Evolutionary conservation across 2,797 vertebrate genomes (phyloP).

Genomic region (Crossoptilon crossoptilon): DNA sequence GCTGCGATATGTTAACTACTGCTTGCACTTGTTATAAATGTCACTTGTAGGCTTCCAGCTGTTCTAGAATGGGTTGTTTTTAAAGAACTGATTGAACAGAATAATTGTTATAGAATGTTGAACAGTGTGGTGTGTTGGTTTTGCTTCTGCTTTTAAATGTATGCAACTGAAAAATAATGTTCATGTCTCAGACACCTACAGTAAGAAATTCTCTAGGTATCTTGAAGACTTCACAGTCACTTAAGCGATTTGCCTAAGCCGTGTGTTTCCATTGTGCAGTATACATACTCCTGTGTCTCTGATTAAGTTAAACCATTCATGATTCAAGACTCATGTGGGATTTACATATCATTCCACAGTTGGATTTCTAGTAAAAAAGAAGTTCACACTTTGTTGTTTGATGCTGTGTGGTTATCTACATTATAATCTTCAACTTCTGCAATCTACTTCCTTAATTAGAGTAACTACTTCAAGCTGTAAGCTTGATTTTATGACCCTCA

Average conservation of each 20-base stretch:
- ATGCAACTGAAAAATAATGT: conserved; percentile 54
- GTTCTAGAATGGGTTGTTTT: conserved; percentile 66
- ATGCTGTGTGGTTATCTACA: background rate
- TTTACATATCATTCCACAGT: conserved; percentile 3
- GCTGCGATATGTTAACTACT: conserved; percentile 47
- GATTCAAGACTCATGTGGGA: background rate
- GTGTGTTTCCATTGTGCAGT: background rate
- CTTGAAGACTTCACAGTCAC: background rate
- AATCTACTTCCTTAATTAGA: conserved; percentile 12
- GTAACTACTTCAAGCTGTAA: background rate
- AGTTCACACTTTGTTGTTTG: background rate
- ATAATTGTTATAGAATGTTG: conserved; percentile 66
- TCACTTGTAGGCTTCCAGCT: conserved; percentile 65
- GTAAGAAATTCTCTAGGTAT: conserved; percentile 15
- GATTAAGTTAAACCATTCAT: conserved; percentile 3
- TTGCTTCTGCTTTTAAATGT: conserved; percentile 38
- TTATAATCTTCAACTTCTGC: background rate
- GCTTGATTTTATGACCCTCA: background rate
- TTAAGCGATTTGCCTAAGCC: conserved; percentile 5
- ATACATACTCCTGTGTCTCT: background rate
- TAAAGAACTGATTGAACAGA: conserved; percentile 55
- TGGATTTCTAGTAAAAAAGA: background rate
- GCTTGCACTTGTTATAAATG: conserved; percentile 54
- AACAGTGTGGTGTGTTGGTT: conserved; percentile 1
- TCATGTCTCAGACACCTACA: conserved; percentile 25